Base-by-base conservation (phyloP, 2,797 vertebrate genomes). In the Lutra lutra region DNA sequence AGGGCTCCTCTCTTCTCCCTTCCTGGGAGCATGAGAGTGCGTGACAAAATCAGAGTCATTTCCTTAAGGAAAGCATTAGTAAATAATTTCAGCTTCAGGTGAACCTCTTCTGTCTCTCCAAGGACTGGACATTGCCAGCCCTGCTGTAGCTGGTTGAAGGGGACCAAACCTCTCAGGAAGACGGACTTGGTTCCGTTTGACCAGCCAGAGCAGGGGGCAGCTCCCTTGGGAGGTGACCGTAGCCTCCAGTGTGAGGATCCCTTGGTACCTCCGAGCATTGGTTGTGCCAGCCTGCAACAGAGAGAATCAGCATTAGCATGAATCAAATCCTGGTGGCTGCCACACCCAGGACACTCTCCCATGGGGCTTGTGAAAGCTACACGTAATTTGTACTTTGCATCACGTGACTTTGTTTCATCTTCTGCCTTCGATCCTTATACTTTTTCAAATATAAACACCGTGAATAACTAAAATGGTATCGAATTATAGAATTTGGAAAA, bases 151-250 rank as follows among this genome's bases (percentile, higher is more conserved):
- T 99, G 99, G 99, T 99, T 99, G 99, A 99, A 99, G 99, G 99
- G 99, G 99, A 99, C 99, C 99, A 99, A 99, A 99, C 99, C 99
- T 99, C 99, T 99, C 98, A 99, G 99, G 99, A 99, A 99, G 99
- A 99, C 94, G 99, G 99, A 99, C 99, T 99, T 99, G 99, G 99
- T 99, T 99, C 99, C 99, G 98, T 99, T 99, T 99, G 99, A 99
- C 99, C 99, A 99, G 99, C 99, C 99, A 99, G 99, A 99, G 99
- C 99, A 99, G 99, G 98, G 99, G 99, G 99, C 99, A 98, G 98
- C 98, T 99, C 98, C 95, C 88, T 72, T 15, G 11, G 12, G 70
- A 93, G 48, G n/a, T 18, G 70, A 89, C 43, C 46, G 79, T 12
- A 48, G 93, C n/a, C 38, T 89, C n/a, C 29, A 60, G 62, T 17